These are phyloP conservation scores for Sebastes glaucus DNA, from an alignment of 2,797 vertebrate species.

Conservation along the genomic window DNA sequence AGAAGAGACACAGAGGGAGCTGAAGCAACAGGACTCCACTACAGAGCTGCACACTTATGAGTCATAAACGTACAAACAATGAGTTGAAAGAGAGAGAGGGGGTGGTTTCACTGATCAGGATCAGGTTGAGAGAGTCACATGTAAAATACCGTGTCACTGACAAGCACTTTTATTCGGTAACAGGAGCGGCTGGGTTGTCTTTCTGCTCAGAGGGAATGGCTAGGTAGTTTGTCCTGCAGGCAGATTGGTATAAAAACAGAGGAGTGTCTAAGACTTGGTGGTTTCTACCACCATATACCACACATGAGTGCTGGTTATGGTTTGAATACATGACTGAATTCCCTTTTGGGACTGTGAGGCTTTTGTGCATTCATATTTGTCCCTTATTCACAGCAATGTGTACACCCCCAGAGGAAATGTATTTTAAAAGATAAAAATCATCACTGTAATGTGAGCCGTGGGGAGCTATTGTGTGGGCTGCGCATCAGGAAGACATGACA, in stretches of 20 bases:
- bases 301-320: background rate
- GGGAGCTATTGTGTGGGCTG: background rate
- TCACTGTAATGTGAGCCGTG: background rate
- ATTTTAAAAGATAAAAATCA: background rate
- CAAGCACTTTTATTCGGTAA: constrained; percentile 88
- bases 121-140: constrained; percentile 41
- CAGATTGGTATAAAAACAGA: constrained; percentile 66
- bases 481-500: background rate
- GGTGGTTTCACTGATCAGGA: constrained; percentile 30
- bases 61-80: constrained; percentile 33
- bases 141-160: constrained; percentile 83
- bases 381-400: background rate
- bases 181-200: constrained; percentile 88
- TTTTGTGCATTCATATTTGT: background rate
- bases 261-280: constrained; percentile 61
- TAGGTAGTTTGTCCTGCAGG: constrained; percentile 93
- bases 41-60: constrained; percentile 31
- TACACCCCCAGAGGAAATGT: background rate
- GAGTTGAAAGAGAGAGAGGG: constrained; percentile 28
- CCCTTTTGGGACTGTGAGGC: background rate
- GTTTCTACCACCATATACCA: background rate
- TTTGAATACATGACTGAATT: background rate
- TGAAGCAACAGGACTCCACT: constrained; percentile 32
- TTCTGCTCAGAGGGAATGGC: constrained; percentile 96
- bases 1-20: constrained; percentile 12